Conservation (phyloP, 2,888 invertebrate species). For the Limnephilus rhombicus region DNA sequence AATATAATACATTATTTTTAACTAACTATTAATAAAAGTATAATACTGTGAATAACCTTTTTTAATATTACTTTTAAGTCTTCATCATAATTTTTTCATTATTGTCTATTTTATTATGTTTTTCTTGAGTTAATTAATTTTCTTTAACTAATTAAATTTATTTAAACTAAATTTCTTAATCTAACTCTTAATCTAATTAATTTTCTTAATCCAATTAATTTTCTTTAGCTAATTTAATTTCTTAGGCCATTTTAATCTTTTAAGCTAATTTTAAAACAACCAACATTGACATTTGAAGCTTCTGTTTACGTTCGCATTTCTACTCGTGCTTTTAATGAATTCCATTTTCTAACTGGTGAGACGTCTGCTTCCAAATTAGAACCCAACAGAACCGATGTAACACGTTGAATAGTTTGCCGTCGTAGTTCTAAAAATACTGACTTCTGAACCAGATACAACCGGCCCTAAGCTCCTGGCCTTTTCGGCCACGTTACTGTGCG, state of each 20-base stretch:
- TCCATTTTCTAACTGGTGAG: not conserved
- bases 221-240: not conserved
- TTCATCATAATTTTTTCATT: no score
- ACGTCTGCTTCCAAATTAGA: not conserved
- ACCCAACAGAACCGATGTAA: not conserved
- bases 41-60: no score
- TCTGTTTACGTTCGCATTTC: not conserved
- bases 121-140: no score
- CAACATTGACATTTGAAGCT: not conserved
- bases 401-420: slow-evolving; percentile 3
- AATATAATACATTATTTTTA: no score
- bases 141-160: no score
- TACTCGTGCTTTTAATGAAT: not conserved
- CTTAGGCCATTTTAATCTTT: not conserved
- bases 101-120: no score
- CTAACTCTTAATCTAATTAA: not conserved
- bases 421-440: slow-evolving; percentile 4
- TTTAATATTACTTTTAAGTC: no score
- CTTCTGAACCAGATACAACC: not conserved
- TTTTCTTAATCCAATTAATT: not conserved
- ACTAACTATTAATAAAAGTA: no score
- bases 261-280: not conserved
- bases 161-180: no score
- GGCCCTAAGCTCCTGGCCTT: not conserved
- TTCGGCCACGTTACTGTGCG: not conserved